These are phyloP conservation scores for Alauda arvensis DNA, from an alignment of 2,797 vertebrate genomes.

Conservation along the genomic window DNA sequence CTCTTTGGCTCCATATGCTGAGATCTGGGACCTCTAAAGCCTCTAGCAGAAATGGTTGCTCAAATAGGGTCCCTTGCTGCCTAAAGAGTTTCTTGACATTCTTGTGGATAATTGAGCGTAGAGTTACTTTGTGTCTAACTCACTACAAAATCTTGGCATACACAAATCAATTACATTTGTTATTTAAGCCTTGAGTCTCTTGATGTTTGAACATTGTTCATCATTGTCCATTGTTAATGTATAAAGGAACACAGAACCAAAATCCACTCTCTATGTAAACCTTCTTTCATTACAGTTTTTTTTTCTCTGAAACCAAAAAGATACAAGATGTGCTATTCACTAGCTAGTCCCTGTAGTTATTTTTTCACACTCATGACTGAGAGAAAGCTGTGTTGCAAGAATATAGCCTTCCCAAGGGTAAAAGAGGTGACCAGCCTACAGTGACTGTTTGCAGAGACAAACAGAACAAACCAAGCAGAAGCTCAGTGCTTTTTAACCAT, in stretches of 20 bases:
- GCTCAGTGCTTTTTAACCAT: not conserved
- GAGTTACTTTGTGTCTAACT: not conserved
- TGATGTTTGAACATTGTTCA: not conserved
- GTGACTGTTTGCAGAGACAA: not conserved
- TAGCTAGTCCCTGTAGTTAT: not conserved
- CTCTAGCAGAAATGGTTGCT: not conserved
- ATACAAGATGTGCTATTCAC: constrained; percentile 2
- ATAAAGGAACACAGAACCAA: not conserved
- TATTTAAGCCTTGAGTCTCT: not conserved
- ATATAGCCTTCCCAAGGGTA: constrained; percentile 10
- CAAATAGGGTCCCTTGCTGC: not conserved
- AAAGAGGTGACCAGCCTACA: not conserved
- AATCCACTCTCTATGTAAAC: not conserved
- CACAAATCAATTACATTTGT: not conserved
- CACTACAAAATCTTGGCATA: not conserved
- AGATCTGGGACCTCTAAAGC: not conserved
- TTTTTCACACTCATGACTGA: not conserved
- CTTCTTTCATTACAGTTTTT: not conserved
- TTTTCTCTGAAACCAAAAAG: not conserved
- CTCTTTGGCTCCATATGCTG: not conserved
- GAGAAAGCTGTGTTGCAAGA: constrained; percentile 47
- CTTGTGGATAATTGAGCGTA: not conserved
- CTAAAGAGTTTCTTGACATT: not conserved
- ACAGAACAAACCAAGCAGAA: not conserved
- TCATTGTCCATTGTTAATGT: not conserved